These are phyloP conservation scores for Lysandra coridon DNA, from an alignment of 2,888 invertebrate genomes.

Conservation along the genomic window DNA sequence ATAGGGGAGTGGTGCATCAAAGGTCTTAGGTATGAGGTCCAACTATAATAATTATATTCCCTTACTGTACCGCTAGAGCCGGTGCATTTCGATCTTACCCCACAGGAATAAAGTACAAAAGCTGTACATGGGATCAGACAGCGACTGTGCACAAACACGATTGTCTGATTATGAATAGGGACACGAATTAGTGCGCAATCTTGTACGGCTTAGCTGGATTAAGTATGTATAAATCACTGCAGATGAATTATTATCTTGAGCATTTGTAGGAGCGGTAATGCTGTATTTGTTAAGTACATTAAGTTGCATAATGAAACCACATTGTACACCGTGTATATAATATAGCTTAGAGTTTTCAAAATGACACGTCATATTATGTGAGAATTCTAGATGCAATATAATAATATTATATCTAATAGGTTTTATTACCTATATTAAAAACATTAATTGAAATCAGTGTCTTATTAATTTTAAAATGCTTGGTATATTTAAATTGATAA, in stretches of 20 bases:
- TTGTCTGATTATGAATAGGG: slow-evolving; percentile 28
- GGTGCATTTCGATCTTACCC: not conserved
- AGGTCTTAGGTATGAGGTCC: slow-evolving; percentile 11
- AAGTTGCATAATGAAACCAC: no score
- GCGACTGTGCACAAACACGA: slow-evolving; percentile 16
- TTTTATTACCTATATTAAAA: no score
- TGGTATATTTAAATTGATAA: no score
- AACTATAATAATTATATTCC: not conserved
- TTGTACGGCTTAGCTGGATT: slow-evolving; percentile 27
- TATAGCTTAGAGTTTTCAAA: no score
- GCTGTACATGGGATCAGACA: not conserved
- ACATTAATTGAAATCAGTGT: no score
- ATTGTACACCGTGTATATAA: no score
- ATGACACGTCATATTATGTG: no score
- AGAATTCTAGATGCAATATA: no score
- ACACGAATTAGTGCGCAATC: slow-evolving; percentile 28
- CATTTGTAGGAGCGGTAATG: not conserved
- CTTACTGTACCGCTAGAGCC: not conserved
- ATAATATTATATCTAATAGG: no score
- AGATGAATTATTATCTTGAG: slow-evolving; percentile 27
- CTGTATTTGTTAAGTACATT: not conserved
- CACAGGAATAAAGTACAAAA: not conserved
- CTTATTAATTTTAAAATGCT: no score
- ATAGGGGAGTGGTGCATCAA: slow-evolving; percentile 21
- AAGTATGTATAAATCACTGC: slow-evolving; percentile 26